Conservation (phyloP, 2,113 vertebrate species). For the Hyaena hyaena region DNA sequence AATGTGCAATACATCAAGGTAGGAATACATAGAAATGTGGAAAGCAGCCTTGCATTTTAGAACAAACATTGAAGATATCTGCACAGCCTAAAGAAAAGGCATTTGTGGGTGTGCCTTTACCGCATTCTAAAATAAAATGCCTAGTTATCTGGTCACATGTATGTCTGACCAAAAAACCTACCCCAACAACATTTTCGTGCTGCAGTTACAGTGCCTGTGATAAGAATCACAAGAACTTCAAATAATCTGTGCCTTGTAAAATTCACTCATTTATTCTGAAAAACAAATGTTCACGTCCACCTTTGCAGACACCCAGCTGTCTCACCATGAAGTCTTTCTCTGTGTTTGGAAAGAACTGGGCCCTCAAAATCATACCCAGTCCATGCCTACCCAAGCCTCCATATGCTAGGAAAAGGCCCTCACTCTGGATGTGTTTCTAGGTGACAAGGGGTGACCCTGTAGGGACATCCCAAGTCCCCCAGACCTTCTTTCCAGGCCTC, state of each 20-base stretch:
- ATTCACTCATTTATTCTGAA: slow-evolving; percentile 76
- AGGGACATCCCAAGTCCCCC: background rate
- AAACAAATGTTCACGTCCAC: slow-evolving; percentile 71
- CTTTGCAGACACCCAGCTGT: slow-evolving; percentile 55
- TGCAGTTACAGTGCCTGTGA: slow-evolving; percentile 58
- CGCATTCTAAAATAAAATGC: slow-evolving; percentile 21
- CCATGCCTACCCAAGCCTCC: slow-evolving; percentile 54
- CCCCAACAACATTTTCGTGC: slow-evolving; percentile 6
- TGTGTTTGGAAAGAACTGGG: slow-evolving; percentile 41
- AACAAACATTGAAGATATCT: background rate
- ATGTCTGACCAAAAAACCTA: slow-evolving; percentile 29
- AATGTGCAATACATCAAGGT: background rate
- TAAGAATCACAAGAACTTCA: slow-evolving; percentile 61
- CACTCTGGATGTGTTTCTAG: background rate
- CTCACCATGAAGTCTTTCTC: slow-evolving; percentile 56
- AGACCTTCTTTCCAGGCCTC: background rate
- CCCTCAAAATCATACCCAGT: background rate
- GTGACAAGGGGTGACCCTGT: background rate
- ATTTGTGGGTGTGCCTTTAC: background rate
- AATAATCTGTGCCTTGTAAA: slow-evolving; percentile 44
- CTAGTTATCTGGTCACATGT: slow-evolving; percentile 29
- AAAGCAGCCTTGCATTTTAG: background rate
- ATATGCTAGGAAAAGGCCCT: background rate
- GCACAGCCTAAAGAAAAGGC: background rate
- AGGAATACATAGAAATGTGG: background rate